Evolutionary conservation across 2,113 vertebrate species (phyloP).

Genomic region (Callospermophilus lateralis): DNA sequence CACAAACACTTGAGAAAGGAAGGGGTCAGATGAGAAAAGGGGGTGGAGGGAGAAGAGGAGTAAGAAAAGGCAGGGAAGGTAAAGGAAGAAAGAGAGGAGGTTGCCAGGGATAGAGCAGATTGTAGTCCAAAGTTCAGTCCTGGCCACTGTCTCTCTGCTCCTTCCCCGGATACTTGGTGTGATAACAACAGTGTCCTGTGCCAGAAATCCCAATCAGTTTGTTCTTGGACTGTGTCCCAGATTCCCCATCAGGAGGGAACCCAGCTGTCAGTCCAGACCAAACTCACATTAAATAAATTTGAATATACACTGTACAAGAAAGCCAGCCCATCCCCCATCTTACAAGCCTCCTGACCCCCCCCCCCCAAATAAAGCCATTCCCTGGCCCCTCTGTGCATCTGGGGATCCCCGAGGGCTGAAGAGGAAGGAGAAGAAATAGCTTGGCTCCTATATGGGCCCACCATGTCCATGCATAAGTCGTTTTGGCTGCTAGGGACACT

Average conservation of each 20-base stretch:
- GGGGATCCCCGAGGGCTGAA: constrained; percentile 86
- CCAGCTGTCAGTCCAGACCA: not conserved
- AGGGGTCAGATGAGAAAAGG: not conserved
- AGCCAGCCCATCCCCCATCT: not conserved
- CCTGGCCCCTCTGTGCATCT: not conserved
- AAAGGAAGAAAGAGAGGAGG: not conserved
- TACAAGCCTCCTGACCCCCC: not conserved
- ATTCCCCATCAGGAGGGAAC: not conserved
- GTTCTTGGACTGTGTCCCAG: not conserved
- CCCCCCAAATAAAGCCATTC: not conserved
- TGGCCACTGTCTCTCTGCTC: not conserved
- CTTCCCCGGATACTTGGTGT: not conserved
- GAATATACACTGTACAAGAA: constrained; percentile 83
- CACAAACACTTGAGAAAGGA: constrained; percentile 42
- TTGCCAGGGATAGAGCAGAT: not conserved
- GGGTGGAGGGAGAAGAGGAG: not conserved
- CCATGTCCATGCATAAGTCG: constrained; percentile 52
- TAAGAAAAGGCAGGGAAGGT: not conserved
- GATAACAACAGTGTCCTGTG: not conserved
- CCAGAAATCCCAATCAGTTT: not conserved
- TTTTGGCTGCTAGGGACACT: not conserved
- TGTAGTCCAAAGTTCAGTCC: not conserved
- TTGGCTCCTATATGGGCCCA: not conserved
- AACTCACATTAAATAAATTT: constrained; percentile 85
- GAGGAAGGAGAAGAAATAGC: not conserved